Evolutionary conservation across 2,888 invertebrate species (phyloP).

Genomic region (Hyalella azteca): DNA sequence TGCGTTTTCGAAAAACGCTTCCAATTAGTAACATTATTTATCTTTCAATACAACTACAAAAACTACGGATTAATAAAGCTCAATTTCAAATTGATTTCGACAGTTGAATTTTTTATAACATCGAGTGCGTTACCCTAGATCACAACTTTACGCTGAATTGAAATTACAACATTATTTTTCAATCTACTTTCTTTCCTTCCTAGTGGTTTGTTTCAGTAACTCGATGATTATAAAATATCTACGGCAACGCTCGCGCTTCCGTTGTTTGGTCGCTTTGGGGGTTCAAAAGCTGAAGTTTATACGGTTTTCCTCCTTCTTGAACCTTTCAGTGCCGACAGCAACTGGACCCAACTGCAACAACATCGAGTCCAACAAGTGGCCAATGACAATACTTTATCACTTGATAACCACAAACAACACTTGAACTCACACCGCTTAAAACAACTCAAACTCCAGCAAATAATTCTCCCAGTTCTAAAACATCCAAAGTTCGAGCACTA

Average conservation of each 20-base stretch:
- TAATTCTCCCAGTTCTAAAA: constrained; percentile 11
- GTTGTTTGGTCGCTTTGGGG: too few relatives aligned
- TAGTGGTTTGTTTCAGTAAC: too few relatives aligned
- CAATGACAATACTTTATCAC: not conserved
- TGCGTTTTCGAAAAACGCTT: not conserved
- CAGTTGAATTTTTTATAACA: too few relatives aligned
- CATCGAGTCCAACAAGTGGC: not conserved
- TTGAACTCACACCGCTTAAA: not conserved
- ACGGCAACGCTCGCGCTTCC: too few relatives aligned
- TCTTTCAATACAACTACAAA: not conserved
- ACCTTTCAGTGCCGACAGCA: constrained; percentile 22
- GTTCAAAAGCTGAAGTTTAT: too few relatives aligned
- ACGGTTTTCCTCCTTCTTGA: not conserved
- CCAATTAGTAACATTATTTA: not conserved
- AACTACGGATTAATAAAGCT: too few relatives aligned
- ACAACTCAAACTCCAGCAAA: constrained; percentile 18
- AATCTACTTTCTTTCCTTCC: not conserved
- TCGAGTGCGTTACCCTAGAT: not conserved
- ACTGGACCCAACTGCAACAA: not conserved
- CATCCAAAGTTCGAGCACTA: constrained; percentile 16
- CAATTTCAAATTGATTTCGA: too few relatives aligned
- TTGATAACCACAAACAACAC: not conserved
- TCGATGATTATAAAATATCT: too few relatives aligned
- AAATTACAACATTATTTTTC: too few relatives aligned
- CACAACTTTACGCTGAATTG: too few relatives aligned